These are phyloP conservation scores for Caenorhabditis sinica DNA, from an alignment of 2,888 invertebrate genomes.

Conservation along the genomic window DNA sequence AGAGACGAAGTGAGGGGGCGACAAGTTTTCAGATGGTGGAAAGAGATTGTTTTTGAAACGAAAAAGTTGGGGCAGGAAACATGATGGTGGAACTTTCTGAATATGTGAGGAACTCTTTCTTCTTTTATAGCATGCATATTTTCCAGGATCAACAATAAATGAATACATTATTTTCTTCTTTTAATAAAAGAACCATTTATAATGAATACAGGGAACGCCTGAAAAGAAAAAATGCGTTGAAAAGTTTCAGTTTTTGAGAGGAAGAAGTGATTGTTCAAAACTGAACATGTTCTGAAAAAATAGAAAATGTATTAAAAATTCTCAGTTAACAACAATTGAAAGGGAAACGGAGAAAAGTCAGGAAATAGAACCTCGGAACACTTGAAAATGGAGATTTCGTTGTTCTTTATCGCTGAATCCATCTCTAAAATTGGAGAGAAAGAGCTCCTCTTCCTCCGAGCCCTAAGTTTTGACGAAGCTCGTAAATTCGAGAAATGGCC, in stretches of 20 bases:
- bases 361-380: slow-evolving; percentile 31
- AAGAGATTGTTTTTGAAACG: slow-evolving; percentile 16
- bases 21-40: slow-evolving; percentile 21
- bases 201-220: slow-evolving; percentile 1
- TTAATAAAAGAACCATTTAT: not conserved
- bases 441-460: slow-evolving; percentile 14
- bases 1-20: slow-evolving; percentile 7
- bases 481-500: slow-evolving; percentile 57
- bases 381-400: slow-evolving; percentile 28
- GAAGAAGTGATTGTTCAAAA: not conserved
- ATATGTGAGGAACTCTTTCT: not conserved
- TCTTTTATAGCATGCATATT: slow-evolving; percentile 8
- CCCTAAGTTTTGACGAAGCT: slow-evolving; percentile 59
- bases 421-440: slow-evolving; percentile 37
- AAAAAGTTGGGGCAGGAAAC: not conserved
- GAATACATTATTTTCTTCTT: not conserved
- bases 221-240: not conserved
- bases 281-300: not conserved
- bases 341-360: not conserved
- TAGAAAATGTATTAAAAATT: not conserved
- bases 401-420: slow-evolving; percentile 45
- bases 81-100: not conserved
- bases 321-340: slow-evolving; percentile 17
- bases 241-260: not conserved
- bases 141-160: slow-evolving; percentile 2